phyloP scores from a whole-genome alignment of 2,113 vertebrate genomes.

The Pelecanoides urinatrix region DNA sequence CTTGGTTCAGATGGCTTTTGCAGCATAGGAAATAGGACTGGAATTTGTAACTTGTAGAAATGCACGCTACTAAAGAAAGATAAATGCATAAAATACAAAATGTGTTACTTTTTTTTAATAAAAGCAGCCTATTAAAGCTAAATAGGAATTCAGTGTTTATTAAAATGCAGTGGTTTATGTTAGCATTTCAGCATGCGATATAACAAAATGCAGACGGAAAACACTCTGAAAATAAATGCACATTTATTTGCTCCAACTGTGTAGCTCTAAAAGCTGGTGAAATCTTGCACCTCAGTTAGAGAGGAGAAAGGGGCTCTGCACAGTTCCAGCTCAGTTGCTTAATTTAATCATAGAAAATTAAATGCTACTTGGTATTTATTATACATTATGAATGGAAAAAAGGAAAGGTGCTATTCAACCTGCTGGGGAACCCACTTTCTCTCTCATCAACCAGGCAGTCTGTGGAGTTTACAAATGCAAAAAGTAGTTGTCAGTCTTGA shows the following conservation, averaged over 20 bases:
- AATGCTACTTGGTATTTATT: not conserved
- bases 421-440: not conserved
- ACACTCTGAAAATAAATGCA: slow-evolving; percentile 6
- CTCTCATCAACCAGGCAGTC: not conserved
- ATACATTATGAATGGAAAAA: not conserved
- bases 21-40: not conserved
- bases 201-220: not conserved
- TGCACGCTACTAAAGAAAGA: not conserved
- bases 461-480: not conserved
- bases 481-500: not conserved
- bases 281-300: not conserved
- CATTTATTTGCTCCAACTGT: not conserved
- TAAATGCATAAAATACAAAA: not conserved
- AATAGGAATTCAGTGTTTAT: not conserved
- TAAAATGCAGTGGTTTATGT: not conserved
- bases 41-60: not conserved
- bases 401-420: not conserved
- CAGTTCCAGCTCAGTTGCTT: not conserved
- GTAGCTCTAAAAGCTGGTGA: not conserved
- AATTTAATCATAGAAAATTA: not conserved
- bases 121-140: slow-evolving; percentile 33
- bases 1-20: not conserved
- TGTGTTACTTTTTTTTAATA: not conserved
- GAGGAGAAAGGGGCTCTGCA: not conserved
- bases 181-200: not conserved